phyloP scores from a whole-genome alignment of 2,113 vertebrate genomes.

The Semnopithecus entellus region DNA sequence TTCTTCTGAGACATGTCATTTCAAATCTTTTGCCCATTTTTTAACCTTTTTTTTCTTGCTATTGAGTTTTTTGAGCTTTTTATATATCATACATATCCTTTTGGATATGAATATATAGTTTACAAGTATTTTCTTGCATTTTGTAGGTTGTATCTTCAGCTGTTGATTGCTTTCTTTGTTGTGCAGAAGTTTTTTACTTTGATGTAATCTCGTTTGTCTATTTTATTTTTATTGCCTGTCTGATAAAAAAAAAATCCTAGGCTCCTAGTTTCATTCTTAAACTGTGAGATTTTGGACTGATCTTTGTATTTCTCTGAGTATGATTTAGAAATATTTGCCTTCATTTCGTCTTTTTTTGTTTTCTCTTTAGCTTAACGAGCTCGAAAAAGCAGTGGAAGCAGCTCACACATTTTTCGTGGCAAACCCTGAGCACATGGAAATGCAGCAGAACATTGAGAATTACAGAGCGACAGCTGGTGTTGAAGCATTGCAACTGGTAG shows the following conservation, averaged over 20 bases:
- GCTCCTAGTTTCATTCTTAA: neutral
- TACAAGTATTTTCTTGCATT: neutral
- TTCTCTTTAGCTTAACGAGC: slow-evolving; percentile 88
- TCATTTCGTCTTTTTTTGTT: neutral
- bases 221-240: neutral
- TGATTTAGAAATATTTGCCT: neutral
- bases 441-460: slow-evolving; percentile 92
- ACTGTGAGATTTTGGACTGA: neutral
- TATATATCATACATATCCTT: neutral
- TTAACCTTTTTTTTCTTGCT: neutral
- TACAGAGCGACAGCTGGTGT: slow-evolving; percentile 87
- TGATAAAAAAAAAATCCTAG: neutral
- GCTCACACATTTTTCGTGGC: slow-evolving; percentile 98
- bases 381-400: slow-evolving; percentile 93
- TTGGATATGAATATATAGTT: neutral
- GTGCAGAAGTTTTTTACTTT: neutral
- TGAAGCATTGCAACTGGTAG: slow-evolving; percentile 84
- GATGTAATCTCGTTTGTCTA: neutral
- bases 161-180: neutral
- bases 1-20: neutral
- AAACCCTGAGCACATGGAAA: slow-evolving; percentile 97
- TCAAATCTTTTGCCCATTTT: neutral
- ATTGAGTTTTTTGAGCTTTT: neutral
- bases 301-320: neutral
- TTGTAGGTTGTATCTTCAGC: neutral